Base-by-base conservation (phyloP, 2,888 invertebrate species). In the Axea sp. region DNA sequence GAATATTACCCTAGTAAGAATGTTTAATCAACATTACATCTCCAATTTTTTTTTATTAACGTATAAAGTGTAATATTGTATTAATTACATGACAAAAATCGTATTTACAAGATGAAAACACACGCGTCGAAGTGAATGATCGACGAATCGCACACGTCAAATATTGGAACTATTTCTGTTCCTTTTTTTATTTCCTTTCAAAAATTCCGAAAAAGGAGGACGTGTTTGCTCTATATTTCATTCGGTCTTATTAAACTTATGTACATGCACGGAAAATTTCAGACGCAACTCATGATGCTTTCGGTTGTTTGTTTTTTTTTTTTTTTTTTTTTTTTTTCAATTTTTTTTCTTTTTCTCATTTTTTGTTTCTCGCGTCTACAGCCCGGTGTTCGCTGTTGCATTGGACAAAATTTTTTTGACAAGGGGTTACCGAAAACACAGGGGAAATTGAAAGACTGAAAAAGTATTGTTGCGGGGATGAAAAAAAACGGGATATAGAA, bases 21-120 rank as follows among this genome's bases (percentile, higher is more conserved):
- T 47, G 30, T n/a, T 47, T 53, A 45, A 9, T 37, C 49, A 31
- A 31, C 24, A 22, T 59, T 59, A 59, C 43, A 59, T n/a, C 45
- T 45, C 33, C 26, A 3, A 8, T 24, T n/a, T 9, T 8, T 11
- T n/a, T 35, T 11, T 19, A 37, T 39, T 33, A 43, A 64, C 53
- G 43, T 64, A 53, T 14, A 64, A 64, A 53, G 64, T 64, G 53
- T 53, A 43, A n/a, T n/a, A n/a, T n/a, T n/a, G n/a, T 19, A 26
- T 60, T 64, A 64, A 53, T 64, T 53, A 53, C 47, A 60, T 22
- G 60, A 47, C 37, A 7, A 60, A 28, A 47, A 28, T 47, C 24
- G 49, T 65, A 65, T 53, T 35, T 65, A 53, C 53, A 65, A 45
- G 45, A 43, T 43, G 24, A 53, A 33, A 45, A 45, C 2, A 19